Conservation (phyloP, 1,140 invertebrate genomes). For the Cherax quadricarinatus region DNA sequence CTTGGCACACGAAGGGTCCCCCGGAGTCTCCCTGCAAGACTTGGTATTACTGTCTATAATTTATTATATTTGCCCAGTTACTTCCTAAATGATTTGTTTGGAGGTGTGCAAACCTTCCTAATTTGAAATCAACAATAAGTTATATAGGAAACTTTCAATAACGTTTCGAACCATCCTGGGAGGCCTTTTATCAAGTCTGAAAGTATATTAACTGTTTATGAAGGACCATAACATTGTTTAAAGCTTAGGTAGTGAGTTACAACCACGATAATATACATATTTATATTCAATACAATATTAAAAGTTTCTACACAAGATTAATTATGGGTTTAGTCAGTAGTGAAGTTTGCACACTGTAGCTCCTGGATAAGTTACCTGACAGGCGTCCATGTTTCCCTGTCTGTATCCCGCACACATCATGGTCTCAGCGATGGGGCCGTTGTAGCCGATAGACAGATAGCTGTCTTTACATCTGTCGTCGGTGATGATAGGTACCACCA, state of each 20-base stretch:
- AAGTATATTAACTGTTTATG: too few species aligned
- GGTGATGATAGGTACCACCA: conserved; percentile 59
- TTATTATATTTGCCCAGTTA: neutral
- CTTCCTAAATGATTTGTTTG: neutral
- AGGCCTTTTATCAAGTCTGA: too few species aligned
- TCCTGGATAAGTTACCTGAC: conserved; percentile 41
- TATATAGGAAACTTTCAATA: neutral
- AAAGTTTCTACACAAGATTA: too few species aligned
- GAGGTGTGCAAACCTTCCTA: neutral
- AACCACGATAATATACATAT: too few species aligned
- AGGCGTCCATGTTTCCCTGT: conserved; percentile 50
- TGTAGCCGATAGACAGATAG: conserved; percentile 52
- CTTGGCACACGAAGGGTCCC: conserved; percentile 73
- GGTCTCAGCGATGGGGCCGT: conserved; percentile 50
- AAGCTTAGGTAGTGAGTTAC: too few species aligned
- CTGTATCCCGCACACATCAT: conserved; percentile 64
- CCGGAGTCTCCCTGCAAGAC: conserved; percentile 75
- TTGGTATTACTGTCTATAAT: too few species aligned
- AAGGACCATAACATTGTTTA: too few species aligned
- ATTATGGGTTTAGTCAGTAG: too few species aligned
- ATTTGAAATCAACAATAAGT: neutral
- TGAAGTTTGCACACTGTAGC: too few species aligned
- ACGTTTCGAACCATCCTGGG: too few species aligned
- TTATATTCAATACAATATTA: too few species aligned
- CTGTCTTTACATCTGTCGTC: conserved; percentile 19